Base-by-base conservation (phyloP, 23 tunicate genomes). In the Halocynthia roretzi region DNA sequence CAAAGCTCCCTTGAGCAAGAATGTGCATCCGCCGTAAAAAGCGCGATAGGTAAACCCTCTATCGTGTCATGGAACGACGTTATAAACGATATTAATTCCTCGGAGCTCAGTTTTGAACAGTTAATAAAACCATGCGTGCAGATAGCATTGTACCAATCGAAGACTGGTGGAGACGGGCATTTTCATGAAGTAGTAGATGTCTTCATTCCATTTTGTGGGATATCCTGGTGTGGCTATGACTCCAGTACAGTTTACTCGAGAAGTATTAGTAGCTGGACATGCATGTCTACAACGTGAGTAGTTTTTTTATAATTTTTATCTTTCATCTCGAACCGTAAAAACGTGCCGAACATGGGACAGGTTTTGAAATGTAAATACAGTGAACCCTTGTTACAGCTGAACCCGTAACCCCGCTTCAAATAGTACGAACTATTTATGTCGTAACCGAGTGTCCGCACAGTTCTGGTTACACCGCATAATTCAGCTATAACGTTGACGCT, bases 181-280 rank as follows among this genome's bases (percentile, higher is more conserved):
- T 80, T 18, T 23, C 83, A 80, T 57, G 83, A 80, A 17, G 63
- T 70, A 6, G 76, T 80, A 6, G 62, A 53, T 6, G 75, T 65
- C n/a, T 15, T 11, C 69, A 49, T 54, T 19, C 83, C 83, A 8
- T 80, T 80, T 76, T 80, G 83, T 69, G 75, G 69, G 7, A 70
- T 80, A 6, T 50, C 56, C 61, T 67, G 75, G 83, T 67, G 83
- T 52, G 83, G 83, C 55, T 51, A 56, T 54, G 83, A 80, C 21
- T 66, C 74, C 51, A 54, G 17, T 17, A 51, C 83, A 53, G 53
- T 67, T 70, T 18, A 70, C 48, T 50, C 54, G 10, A 56, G 75
- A 7, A 65, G 49, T 10, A 56, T 80, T 31, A 21, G 65, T 9
- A 80, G 57, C 65, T 80, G 83, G 83, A 52, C 53, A 44, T 80